Conservation (phyloP, 1,140 invertebrate genomes). For the Macrotrachela quadricornifera region DNA sequence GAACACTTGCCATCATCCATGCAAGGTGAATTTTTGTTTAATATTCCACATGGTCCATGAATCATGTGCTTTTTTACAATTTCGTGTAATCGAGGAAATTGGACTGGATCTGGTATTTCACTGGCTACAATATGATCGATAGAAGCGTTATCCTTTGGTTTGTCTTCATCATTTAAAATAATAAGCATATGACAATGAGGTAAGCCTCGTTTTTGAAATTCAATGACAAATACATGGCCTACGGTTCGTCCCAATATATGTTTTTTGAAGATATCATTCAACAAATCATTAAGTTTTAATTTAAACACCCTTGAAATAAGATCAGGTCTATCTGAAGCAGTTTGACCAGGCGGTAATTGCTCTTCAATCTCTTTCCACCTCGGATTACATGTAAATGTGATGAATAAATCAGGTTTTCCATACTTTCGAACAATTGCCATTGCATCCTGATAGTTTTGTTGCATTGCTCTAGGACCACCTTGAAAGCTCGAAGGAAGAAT, state of each 20-base stretch:
- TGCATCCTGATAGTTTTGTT: slow-evolving; percentile 28
- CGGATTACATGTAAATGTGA: slow-evolving; percentile 15
- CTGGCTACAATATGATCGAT: slow-evolving; percentile 13
- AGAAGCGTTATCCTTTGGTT: slow-evolving; percentile 3
- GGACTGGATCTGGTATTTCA: slow-evolving; percentile 12
- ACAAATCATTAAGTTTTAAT: slow-evolving; percentile 13
- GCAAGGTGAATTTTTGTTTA: slow-evolving; percentile 25
- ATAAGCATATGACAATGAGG: slow-evolving; percentile 23
- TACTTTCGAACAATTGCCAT: slow-evolving; percentile 25
- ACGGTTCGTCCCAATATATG: slow-evolving; percentile 13
- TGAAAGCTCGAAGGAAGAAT: slow-evolving; percentile 12
- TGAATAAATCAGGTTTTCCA: slow-evolving; percentile 26
- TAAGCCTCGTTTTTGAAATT: slow-evolving; percentile 27
- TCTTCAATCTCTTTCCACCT: slow-evolving; percentile 17
- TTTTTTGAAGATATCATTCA: slow-evolving; percentile 13
- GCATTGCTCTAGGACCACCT: slow-evolving; percentile 26
- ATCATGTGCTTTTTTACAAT: neutral
- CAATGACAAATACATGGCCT: slow-evolving; percentile 13
- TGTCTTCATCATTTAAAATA: slow-evolving; percentile 11
- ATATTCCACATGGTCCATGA: neutral
- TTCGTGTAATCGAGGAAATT: neutral
- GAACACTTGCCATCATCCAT: slow-evolving; percentile 31
- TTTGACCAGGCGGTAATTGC: slow-evolving; percentile 14
- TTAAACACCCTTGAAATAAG: slow-evolving; percentile 15
- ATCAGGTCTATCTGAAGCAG: slow-evolving; percentile 13